Conservation (phyloP, 2,888 invertebrate species). For the Perdita meconis region DNA sequence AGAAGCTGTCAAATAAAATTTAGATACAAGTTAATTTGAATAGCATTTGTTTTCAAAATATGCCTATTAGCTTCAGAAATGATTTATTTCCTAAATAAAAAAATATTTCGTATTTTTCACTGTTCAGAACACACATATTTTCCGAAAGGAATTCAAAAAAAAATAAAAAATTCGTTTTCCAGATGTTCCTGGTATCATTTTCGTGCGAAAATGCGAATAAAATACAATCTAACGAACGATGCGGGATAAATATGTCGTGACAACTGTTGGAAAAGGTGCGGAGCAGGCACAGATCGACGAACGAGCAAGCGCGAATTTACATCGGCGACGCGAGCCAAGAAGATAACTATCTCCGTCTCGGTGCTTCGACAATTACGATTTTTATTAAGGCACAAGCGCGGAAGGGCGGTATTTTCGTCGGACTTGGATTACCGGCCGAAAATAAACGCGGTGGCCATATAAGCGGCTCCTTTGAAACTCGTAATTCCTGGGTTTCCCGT, state of each 20-base stretch:
- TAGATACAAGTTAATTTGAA: too few species aligned
- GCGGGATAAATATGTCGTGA: constrained; percentile 44
- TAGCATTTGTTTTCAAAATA: too few species aligned
- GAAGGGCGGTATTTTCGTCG: constrained; percentile 44
- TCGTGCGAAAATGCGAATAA: constrained; percentile 28
- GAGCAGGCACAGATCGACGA: constrained; percentile 24
- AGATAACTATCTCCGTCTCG: constrained; percentile 27
- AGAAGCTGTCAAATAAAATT: too few species aligned
- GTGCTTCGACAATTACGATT: constrained; percentile 34
- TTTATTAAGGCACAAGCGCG: constrained; percentile 24
- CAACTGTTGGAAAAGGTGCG: constrained; percentile 46
- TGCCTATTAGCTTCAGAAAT: too few species aligned
- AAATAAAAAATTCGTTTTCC: constrained; percentile 10
- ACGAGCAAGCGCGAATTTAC: constrained; percentile 49
- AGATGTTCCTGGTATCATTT: constrained; percentile 12
- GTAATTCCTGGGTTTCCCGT: constrained; percentile 7
- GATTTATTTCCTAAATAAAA: too few species aligned
- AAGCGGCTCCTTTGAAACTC: background rate
- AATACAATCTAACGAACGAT: constrained; percentile 43
- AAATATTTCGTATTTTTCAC: too few species aligned
- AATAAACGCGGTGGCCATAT: constrained; percentile 23
- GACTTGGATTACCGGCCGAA: constrained; percentile 33
- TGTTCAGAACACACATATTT: too few species aligned
- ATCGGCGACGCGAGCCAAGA: constrained; percentile 45
- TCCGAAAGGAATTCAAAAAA: background rate